Conservation (phyloP, 2,797 vertebrate species). For the Pantherophis vulpinus region DNA sequence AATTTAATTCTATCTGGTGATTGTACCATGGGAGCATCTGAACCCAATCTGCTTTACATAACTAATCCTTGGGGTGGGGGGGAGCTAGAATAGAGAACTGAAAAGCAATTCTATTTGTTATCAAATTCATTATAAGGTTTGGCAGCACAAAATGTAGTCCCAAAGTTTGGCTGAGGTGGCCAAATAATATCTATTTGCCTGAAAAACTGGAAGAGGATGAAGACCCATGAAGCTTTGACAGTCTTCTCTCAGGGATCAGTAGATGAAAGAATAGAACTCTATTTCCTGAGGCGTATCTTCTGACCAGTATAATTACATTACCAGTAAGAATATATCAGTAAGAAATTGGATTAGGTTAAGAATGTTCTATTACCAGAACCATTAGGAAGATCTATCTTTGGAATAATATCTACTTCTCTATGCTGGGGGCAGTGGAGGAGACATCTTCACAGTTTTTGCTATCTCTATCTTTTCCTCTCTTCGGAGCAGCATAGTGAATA, state of each 20-base stretch:
- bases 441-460: background rate
- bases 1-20: background rate
- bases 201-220: background rate
- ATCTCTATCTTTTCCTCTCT: background rate
- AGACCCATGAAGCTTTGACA: background rate
- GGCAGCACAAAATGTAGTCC: background rate
- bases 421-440: background rate
- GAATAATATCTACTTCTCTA: background rate
- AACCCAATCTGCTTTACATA: background rate
- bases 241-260: background rate
- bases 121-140: background rate
- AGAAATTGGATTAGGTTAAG: background rate
- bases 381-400: background rate
- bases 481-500: background rate
- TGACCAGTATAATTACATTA: background rate
- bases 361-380: background rate
- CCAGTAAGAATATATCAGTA: background rate
- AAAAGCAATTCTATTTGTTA: background rate
- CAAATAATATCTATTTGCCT: background rate
- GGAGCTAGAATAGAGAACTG: background rate
- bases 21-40: background rate
- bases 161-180: background rate
- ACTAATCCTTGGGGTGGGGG: background rate
- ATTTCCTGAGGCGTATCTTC: background rate
- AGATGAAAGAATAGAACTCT: background rate